Percentiles rank a stretch among this genome's conserved stretches.
phyloP scores from a whole-genome alignment of 1,140 invertebrate species.

The Drosophila micromelanica region DNA sequence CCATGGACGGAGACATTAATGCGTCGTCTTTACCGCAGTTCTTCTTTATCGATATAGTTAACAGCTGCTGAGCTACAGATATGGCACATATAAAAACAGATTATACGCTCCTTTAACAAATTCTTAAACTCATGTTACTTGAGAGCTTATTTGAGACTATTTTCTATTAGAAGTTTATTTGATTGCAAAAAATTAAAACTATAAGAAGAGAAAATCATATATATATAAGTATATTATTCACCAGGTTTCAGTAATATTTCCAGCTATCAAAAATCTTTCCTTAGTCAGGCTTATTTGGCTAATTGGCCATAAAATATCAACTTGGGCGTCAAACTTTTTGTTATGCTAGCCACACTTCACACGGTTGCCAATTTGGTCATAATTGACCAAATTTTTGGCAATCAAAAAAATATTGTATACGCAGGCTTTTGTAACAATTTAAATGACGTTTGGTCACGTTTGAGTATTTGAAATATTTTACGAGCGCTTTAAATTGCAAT shows the following conservation, averaged over 20 bases:
- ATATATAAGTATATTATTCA: too few relatives aligned
- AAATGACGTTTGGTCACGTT: constrained; percentile 62
- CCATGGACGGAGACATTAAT: constrained; percentile 54
- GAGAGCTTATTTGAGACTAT: too few relatives aligned
- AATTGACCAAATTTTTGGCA: constrained; percentile 70
- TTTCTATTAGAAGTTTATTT: too few relatives aligned
- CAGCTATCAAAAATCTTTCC: not conserved
- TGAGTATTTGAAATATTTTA: constrained; percentile 70
- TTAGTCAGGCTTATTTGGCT: too few relatives aligned
- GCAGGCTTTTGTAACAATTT: constrained; percentile 30
- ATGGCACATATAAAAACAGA: too few relatives aligned
- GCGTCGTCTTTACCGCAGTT: constrained; percentile 20
- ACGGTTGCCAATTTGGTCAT: constrained; percentile 44
- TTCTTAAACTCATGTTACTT: too few relatives aligned
- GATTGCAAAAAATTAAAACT: too few relatives aligned
- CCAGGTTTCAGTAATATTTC: too few relatives aligned
- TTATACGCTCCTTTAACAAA: too few relatives aligned
- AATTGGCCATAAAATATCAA: constrained; percentile 5
- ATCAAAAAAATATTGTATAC: constrained; percentile 32
- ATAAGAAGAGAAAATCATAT: too few relatives aligned
- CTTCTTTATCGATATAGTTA: not conserved
- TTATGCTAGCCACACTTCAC: constrained; percentile 47
- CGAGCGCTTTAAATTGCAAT: constrained; percentile 58
- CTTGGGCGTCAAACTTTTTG: constrained; percentile 22
- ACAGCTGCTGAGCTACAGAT: not conserved